Conservation (phyloP, 2,113 vertebrate genomes). For the Mola mola region DNA sequence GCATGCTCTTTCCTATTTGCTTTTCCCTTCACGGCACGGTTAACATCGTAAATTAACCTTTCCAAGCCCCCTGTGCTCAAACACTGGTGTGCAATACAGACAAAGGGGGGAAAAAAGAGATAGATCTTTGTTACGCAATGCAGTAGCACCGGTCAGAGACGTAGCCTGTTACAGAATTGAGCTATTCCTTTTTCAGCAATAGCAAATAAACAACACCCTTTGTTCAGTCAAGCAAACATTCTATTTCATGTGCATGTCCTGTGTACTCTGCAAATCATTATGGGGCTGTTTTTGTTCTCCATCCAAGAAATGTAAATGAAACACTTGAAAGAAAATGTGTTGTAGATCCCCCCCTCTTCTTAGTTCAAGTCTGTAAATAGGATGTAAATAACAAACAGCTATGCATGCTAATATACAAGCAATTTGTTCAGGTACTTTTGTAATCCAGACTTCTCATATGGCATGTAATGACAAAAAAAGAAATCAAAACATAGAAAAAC, state of each 20-base stretch:
- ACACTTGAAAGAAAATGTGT: constrained; percentile 73
- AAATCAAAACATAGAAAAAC: constrained; percentile 78
- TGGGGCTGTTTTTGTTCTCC: constrained; percentile 87
- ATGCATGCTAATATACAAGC: constrained; percentile 96
- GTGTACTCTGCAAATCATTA: constrained; percentile 84
- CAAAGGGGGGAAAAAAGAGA: constrained; percentile 77
- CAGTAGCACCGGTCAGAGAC: constrained; percentile 59
- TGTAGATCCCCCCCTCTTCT: constrained; percentile 84
- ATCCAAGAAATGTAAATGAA: constrained; percentile 89
- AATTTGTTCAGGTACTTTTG: constrained; percentile 98
- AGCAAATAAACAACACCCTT: constrained; percentile 58
- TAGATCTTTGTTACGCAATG: constrained; percentile 73
- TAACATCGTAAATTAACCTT: constrained; percentile 90
- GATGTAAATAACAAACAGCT: constrained; percentile 94
- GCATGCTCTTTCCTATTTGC: constrained; percentile 89
- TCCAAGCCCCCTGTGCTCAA: constrained; percentile 87
- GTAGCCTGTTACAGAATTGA: constrained; percentile 49
- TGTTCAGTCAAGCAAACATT: constrained; percentile 87
- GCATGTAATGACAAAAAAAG: constrained; percentile 88
- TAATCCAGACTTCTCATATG: constrained; percentile 89
- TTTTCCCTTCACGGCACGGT: constrained; percentile 91
- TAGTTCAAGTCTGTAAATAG: constrained; percentile 90
- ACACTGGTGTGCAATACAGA: constrained; percentile 86
- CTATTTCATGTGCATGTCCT: constrained; percentile 91
- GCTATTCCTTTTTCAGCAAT: constrained; percentile 42